Percentiles rank a stretch among this genome's conserved stretches.
Conservation (phyloP, 2,113 vertebrate genomes). For the Seriola quinqueradiata region DNA sequence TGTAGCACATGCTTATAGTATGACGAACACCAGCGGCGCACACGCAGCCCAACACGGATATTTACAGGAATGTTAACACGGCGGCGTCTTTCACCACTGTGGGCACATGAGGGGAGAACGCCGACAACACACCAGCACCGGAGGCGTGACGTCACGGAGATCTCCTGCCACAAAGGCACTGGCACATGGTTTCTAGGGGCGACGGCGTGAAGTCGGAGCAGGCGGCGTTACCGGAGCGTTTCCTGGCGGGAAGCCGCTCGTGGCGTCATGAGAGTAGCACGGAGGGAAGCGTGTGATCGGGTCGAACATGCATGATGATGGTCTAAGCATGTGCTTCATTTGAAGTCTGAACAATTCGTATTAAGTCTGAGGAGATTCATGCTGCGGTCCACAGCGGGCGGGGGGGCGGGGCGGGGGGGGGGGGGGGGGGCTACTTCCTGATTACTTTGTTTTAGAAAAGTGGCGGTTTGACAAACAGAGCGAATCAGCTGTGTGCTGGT, state of each 20-base stretch:
- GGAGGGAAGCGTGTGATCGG: conserved; percentile 7
- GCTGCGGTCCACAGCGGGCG: conserved; percentile 19
- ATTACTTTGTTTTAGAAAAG: conserved; percentile 25
- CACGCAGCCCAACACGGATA: conserved; percentile 17
- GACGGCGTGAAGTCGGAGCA: conserved; percentile 32
- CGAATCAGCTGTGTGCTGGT: too few relatives aligned
- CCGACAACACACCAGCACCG: conserved; percentile 37
- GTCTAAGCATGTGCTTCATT: conserved; percentile 69
- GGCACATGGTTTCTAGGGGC: conserved; percentile 40
- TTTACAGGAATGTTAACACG: conserved; percentile 62
- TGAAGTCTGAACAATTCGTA: conserved; percentile 15
- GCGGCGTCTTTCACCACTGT: neutral
- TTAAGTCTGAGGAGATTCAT: conserved; percentile 16
- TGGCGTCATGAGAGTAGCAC: neutral
- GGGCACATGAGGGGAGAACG: conserved; percentile 15
- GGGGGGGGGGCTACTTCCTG: conserved; percentile 22
- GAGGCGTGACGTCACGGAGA: conserved; percentile 34
- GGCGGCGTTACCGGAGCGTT: neutral
- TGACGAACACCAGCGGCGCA: conserved; percentile 36
- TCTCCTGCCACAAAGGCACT: conserved; percentile 73
- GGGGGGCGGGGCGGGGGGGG: conserved; percentile 34
- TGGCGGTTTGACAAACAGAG: neutral
- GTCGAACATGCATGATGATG: conserved; percentile 46
- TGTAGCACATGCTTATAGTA: conserved; percentile 68
- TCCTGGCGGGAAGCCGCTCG: neutral